Evolutionary conservation across 2,797 vertebrate genomes (phyloP).

Genomic region (Denticeps clupeoides): DNA sequence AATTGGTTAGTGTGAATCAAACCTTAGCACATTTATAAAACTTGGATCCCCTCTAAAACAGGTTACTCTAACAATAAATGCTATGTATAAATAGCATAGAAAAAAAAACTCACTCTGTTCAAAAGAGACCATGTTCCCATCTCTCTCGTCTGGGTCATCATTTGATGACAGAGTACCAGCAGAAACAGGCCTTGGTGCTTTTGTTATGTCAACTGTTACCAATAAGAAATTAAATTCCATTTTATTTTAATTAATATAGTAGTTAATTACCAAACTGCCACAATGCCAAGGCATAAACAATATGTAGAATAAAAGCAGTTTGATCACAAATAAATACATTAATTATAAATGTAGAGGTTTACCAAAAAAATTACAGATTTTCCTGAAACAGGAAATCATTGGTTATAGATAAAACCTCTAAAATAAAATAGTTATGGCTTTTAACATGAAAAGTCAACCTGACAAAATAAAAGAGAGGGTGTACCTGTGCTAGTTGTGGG

Average conservation of each 20-base stretch:
- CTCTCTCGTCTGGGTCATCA: slow-evolving; percentile 72
- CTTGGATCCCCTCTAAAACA: no score
- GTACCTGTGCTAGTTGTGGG: slow-evolving; percentile 56
- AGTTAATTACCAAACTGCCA: neutral
- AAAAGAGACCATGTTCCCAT: slow-evolving; percentile 54
- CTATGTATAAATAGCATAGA: neutral
- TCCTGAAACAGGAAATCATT: no score
- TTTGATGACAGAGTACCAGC: slow-evolving; percentile 72
- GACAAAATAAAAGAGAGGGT: no score
- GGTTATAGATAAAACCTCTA: no score
- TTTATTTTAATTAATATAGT: no score
- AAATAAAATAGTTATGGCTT: neutral
- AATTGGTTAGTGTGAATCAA: no score
- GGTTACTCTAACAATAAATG: neutral
- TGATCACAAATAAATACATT: neutral
- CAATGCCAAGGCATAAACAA: neutral
- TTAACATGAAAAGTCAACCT: neutral
- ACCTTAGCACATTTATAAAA: no score
- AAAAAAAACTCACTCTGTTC: slow-evolving; percentile 61
- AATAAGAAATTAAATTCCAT: neutral
- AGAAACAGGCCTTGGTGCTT: slow-evolving; percentile 63
- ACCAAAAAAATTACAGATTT: no score
- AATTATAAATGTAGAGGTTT: neutral
- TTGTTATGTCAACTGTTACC: slow-evolving; percentile 64
- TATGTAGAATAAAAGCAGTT: neutral